Conservation (phyloP, 1,140 invertebrate genomes). For the Eurosta solidaginis region DNA sequence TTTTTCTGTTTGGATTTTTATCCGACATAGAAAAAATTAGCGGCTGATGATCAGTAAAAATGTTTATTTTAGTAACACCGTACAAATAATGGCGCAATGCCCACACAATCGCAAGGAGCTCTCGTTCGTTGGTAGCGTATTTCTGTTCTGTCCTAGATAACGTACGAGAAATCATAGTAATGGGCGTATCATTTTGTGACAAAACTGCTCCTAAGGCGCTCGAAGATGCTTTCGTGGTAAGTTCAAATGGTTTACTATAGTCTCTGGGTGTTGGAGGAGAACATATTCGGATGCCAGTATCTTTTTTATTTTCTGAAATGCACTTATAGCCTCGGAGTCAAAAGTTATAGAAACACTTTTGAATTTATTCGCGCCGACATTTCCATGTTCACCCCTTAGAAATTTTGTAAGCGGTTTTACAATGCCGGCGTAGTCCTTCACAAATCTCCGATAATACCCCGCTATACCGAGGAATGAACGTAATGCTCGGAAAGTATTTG, state of each 20-base stretch:
- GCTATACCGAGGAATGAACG: constrained; percentile 56
- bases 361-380: constrained; percentile 49
- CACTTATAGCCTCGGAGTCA: constrained; percentile 44
- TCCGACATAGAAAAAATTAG: too few relatives aligned
- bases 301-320: constrained; percentile 32
- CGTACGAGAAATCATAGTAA: constrained; percentile 37
- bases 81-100: background rate
- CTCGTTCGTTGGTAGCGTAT: constrained; percentile 41
- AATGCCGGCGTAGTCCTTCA: too few relatives aligned
- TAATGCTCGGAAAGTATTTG: constrained; percentile 59
- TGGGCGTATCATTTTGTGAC: constrained; percentile 33
- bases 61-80: background rate
- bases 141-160: constrained; percentile 49
- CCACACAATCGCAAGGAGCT: constrained; percentile 1
- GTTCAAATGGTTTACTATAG: constrained; percentile 35
- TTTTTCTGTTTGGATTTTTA: too few relatives aligned
- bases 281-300: constrained; percentile 26
- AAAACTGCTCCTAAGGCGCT: constrained; percentile 34
- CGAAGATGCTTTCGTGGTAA: constrained; percentile 36
- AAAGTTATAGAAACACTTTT: constrained; percentile 42
- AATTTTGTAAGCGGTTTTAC: constrained; percentile 60
- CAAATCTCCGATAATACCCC: too few relatives aligned
- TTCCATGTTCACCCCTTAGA: constrained; percentile 48
- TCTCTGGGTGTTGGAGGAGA: constrained; percentile 31
- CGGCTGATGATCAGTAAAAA: constrained; percentile 13